Evolutionary conservation across 2,888 invertebrate genomes (phyloP).

Genomic region (Papilio elwesi): DNA sequence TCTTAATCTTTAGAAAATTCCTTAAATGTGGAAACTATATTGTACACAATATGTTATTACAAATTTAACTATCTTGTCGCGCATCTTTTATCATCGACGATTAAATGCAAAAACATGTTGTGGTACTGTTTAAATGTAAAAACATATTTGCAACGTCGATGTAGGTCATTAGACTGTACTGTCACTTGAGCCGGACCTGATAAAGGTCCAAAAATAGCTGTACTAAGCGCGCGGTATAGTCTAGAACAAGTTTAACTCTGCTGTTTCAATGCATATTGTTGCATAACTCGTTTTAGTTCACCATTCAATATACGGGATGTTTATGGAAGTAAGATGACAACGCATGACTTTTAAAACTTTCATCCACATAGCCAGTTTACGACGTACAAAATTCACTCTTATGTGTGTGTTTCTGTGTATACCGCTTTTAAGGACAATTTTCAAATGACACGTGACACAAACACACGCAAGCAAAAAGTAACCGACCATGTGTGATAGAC

Average conservation of each 20-base stretch:
- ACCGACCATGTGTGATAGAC: constrained; percentile 14
- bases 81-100: not conserved
- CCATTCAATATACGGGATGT: not conserved
- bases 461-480: constrained; percentile 7
- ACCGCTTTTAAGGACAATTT: not conserved
- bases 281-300: not conserved
- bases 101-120: not conserved
- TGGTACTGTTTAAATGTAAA: not conserved
- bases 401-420: too few relatives aligned
- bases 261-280: not conserved
- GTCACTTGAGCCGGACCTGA: not conserved
- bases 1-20: too few relatives aligned
- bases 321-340: constrained; percentile 14
- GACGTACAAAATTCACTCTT: not conserved
- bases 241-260: not conserved
- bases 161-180: not conserved
- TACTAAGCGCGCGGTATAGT: not conserved
- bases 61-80: not conserved
- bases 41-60: not conserved
- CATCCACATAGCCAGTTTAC: not conserved
- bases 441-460: not conserved
- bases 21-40: too few relatives aligned
- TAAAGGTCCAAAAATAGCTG: constrained; percentile 2
- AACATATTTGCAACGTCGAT: not conserved
- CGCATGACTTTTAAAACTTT: not conserved